phyloP scores from a whole-genome alignment of 1,140 invertebrate genomes.

The Anastrepha obliqua region DNA sequence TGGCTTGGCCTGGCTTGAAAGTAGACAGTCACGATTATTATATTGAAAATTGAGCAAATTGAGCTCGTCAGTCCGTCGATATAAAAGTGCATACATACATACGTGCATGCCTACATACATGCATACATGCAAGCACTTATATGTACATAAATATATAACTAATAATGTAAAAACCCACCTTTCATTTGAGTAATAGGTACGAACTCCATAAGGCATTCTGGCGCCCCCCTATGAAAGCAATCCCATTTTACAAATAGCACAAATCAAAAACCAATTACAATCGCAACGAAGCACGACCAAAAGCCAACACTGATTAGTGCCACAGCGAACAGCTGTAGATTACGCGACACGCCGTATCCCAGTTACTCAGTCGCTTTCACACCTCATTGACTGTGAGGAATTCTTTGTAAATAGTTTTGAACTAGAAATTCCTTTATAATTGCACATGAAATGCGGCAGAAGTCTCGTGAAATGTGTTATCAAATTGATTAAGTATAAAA shows the following conservation, averaged over 20 bases:
- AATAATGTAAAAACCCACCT: no score
- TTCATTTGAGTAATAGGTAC: no score
- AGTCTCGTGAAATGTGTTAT: slow-evolving; percentile 35
- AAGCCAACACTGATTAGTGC: no score
- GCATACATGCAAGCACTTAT: neutral
- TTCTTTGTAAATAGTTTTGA: slow-evolving; percentile 2
- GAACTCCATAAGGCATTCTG: no score
- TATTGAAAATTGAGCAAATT: no score
- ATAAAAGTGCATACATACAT: no score
- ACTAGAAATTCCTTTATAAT: slow-evolving; percentile 2
- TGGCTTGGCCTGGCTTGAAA: no score
- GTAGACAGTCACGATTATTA: no score
- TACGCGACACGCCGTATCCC: no score
- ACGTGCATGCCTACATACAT: neutral
- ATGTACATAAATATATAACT: neutral
- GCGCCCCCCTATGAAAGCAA: neutral
- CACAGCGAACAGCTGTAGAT: no score
- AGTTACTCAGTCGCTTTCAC: neutral
- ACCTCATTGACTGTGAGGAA: slow-evolving; percentile 2
- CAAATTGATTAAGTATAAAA: slow-evolving; percentile 7
- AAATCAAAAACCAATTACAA: neutral
- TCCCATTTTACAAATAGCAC: neutral
- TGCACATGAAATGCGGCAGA: neutral
- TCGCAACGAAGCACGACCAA: neutral
- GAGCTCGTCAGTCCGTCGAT: no score